Percentiles rank a stretch among this genome's conserved stretches.
Evolutionary conservation across 2,797 vertebrate genomes (phyloP).

Genomic region (Helostoma temminkii): DNA sequence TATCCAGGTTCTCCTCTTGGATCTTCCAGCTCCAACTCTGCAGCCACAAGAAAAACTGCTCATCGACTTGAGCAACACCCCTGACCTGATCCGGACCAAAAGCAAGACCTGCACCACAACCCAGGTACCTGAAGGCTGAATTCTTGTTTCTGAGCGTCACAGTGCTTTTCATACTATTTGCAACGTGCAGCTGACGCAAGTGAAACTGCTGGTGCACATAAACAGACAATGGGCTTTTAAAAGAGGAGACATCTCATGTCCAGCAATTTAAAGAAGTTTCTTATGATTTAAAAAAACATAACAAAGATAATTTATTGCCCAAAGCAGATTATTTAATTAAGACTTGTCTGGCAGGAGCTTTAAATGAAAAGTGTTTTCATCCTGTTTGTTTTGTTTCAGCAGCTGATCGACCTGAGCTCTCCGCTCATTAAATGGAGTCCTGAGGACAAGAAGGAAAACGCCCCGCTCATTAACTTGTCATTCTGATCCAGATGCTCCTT

Average conservation of each 20-base stretch:
- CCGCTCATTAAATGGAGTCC: slow-evolving; percentile 88
- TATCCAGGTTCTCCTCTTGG: slow-evolving; percentile 87
- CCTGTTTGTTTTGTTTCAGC: slow-evolving; percentile 15
- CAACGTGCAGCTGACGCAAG: no score
- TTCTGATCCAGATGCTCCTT: slow-evolving; percentile 78
- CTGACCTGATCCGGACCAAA: slow-evolving; percentile 78
- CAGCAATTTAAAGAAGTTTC: no score
- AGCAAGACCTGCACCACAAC: slow-evolving; percentile 45
- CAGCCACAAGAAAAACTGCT: slow-evolving; percentile 85
- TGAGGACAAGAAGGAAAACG: slow-evolving; percentile 77
- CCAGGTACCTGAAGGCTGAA: slow-evolving; percentile 49
- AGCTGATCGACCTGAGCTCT: slow-evolving; percentile 86
- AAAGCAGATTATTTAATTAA: background rate
- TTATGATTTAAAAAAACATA: no score
- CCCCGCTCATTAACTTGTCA: slow-evolving; percentile 84
- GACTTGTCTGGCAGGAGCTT: background rate
- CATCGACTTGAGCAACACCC: slow-evolving; percentile 93
- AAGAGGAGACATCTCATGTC: no score
- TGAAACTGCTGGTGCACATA: no score
- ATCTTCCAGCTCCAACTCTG: slow-evolving; percentile 72
- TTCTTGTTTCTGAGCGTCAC: background rate
- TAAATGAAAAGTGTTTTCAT: background rate
- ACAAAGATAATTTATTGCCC: no score
- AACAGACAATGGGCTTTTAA: no score
- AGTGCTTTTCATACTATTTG: no score